Base-by-base conservation (phyloP, 2,113 vertebrate species). In the Prolemur simus region DNA sequence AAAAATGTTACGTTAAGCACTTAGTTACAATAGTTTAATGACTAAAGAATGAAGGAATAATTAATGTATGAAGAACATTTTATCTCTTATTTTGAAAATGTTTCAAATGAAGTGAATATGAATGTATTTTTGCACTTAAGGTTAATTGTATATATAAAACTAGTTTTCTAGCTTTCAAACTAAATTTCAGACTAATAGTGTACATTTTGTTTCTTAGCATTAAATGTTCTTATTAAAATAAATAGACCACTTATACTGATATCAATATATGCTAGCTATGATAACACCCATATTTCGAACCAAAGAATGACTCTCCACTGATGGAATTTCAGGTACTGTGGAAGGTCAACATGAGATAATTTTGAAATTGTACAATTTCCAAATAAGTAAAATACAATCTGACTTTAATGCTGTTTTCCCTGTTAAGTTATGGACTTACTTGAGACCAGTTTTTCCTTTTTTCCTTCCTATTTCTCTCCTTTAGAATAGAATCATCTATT, bases 291-390 rank as follows among this genome's bases (percentile, higher is more conserved):
- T 71, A 23, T 81, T 84, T 87, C 74, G 73, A 91, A 91, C 23
- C 14, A 91, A 91, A 63, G 25, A 85, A 87, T 88, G 20, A 52
- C 32, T 87, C 17, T 68, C 4, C 71, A 23, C 29, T 90, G 77
- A 91, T 94, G n/a, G 14, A 87, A 87, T 83, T 87, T 95, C 42
- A 95, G 49, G 37, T 93, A 83, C 32, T 20, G 12, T 87, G 39
- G 34, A 85, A 91, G 71, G 39, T 37, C 37, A 95, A 60, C 29
- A 68, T 45, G n/a, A 95, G 82, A 54, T 85, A 88, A 80, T 76
- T 91, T 91, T 80, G 23, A 60, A 83, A 74, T 93, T 80, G 34
- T 91, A 74, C 8, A 60, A 15, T 95, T 94, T 95, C n/a, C 39
- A 94, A 85, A 69, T 69, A 58, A 74, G n/a, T 91, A 47, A 87